Conservation (phyloP, 2,888 invertebrate species). For the Platynereis dumerilii region DNA sequence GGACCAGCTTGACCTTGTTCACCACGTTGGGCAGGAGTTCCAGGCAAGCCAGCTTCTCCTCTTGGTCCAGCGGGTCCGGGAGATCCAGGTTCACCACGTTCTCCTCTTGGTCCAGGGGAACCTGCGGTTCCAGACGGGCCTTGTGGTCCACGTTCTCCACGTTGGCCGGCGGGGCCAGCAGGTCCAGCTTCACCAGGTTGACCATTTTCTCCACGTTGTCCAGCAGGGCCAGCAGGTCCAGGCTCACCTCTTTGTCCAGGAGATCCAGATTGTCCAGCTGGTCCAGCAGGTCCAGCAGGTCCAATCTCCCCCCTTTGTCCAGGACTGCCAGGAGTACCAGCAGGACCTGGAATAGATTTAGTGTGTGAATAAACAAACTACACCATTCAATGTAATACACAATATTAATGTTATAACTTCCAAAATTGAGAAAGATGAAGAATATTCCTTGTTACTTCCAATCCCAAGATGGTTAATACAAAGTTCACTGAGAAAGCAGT, state of each 20-base stretch:
- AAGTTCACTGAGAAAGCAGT: background rate
- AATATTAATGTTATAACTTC: background rate
- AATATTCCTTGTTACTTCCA: conserved; percentile 7
- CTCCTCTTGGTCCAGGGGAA: conserved; percentile 15
- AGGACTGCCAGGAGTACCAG: conserved; percentile 27
- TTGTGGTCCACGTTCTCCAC: conserved; percentile 34
- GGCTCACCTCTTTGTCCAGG: conserved; percentile 23
- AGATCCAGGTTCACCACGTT: conserved; percentile 11
- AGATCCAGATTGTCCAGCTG: conserved; percentile 30
- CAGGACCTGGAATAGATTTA: conserved; percentile 4
- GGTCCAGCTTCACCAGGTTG: conserved; percentile 26
- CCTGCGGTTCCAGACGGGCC: conserved; percentile 9
- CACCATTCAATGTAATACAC: background rate
- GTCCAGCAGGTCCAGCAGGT: conserved; percentile 29
- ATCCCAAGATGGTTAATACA: background rate
- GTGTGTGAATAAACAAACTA: too few species aligned
- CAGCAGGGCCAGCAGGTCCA: conserved; percentile 8
- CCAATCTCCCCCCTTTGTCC: conserved; percentile 35
- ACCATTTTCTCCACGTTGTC: conserved; percentile 25
- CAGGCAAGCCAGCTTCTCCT: conserved; percentile 34
- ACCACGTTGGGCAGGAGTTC: conserved; percentile 28
- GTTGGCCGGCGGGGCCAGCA: conserved; percentile 25
- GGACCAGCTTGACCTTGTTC: conserved; percentile 20
- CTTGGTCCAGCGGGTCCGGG: conserved; percentile 26
- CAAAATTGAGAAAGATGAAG: background rate